Base-by-base conservation (phyloP, 2,113 vertebrate genomes). In the Melospiza georgiana region DNA sequence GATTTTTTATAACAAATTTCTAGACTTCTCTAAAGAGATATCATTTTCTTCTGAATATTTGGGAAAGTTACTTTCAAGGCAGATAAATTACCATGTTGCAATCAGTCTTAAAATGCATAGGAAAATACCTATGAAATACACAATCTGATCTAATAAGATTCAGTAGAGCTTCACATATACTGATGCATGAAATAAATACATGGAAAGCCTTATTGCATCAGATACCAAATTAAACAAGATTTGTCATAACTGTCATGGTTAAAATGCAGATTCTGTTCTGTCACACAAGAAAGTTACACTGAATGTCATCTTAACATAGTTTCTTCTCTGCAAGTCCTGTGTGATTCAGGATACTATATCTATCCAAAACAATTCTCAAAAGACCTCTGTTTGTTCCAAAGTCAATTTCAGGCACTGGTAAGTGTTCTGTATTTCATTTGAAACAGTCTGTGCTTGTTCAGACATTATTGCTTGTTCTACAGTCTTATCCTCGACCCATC, bases 61-160 rank as follows among this genome's bases (percentile, higher is more conserved):
- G 31, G 44, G 44, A 85, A 71, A 30, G 10, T 41, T 90, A 35
- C 23, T 91, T 79, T 87, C 37, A 83, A 73, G 37, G 20, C 4
- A 76, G 27, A 55, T 44, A 79, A 91, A 68, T 46, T 54, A 74
- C 31, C 30, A 54, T 8, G 1, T 25, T 48, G 33, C 18, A 67
- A 24, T 73, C 16, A 31, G 24, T 62, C 13, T 82, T 79, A 33
- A 93, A 93, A 72, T 28, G 17, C 58, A 93, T 49, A 95, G 75
- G 39, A 84, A 95, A 91, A 93, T 61, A 84, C n/a, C 86, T 90
- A 95, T 94, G 84, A 93, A 96, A 94, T 86, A 88, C 5, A 16
- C 57, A 78, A 86, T 93, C 69, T 93, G 59, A 95, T 88, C 67
- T 93, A 96, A 96, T 43, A 62, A 79, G 51, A 31, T 76, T 94